A percentile compares a stretch with the other conserved stretches of the same genome.
phyloP scores from a whole-genome alignment of 2,113 vertebrate genomes.

The Rafetus swinhoei region DNA sequence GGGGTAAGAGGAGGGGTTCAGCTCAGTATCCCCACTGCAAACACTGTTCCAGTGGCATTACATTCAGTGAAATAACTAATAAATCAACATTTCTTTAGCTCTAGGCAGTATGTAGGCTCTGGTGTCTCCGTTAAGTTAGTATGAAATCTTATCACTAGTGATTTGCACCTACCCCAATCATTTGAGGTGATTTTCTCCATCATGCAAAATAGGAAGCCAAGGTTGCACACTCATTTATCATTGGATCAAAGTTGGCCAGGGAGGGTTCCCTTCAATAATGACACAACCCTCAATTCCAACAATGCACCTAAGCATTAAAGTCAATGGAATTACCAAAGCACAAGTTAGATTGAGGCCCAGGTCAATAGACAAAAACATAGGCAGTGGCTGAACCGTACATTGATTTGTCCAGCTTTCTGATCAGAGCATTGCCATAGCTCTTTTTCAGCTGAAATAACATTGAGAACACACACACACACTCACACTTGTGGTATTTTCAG shows the following conservation, averaged over 20 bases:
- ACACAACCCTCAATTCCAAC: not conserved
- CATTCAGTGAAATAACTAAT: not conserved
- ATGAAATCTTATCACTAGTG: not conserved
- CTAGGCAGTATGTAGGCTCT: not conserved
- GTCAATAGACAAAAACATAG: not conserved
- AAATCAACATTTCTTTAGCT: not conserved
- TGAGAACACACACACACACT: slow-evolving; percentile 5
- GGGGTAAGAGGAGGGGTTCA: no score
- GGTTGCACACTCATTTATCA: not conserved
- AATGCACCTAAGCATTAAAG: not conserved
- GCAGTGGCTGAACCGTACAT: not conserved
- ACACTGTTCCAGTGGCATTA: not conserved
- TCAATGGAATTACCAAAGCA: not conserved
- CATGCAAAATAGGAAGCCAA: not conserved
- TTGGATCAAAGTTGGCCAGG: not conserved
- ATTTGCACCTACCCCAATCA: not conserved
- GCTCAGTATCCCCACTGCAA: no score
- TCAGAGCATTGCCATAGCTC: not conserved
- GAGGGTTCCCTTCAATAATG: slow-evolving; percentile 4
- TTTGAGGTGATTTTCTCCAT: not conserved
- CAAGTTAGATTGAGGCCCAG: not conserved
- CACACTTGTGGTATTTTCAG: slow-evolving; percentile 59
- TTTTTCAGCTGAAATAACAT: slow-evolving; percentile 57
- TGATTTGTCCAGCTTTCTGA: not conserved
- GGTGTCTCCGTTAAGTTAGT: not conserved